phyloP scores from a whole-genome alignment of 1,140 invertebrate species.

The Ctenoplectra terminalis region DNA sequence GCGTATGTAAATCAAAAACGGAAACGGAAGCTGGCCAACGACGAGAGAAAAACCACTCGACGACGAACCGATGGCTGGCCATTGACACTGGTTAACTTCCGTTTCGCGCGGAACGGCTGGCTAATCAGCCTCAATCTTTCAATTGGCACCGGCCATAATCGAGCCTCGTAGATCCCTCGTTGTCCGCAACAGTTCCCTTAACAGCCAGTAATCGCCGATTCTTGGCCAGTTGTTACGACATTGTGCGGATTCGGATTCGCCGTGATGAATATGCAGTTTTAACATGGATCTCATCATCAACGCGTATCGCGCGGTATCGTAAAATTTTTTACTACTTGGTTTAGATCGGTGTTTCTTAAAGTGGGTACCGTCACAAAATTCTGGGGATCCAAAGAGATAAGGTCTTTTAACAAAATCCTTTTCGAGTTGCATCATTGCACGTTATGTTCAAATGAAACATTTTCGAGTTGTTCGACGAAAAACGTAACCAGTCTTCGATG shows the following conservation, averaged over 20 bases:
- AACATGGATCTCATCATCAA: no score
- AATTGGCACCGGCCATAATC: slow-evolving; percentile 49
- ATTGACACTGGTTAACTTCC: slow-evolving; percentile 62
- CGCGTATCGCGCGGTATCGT: no score
- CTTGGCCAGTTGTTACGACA: slow-evolving; percentile 17
- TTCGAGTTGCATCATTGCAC: no score
- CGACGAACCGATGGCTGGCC: slow-evolving; percentile 22
- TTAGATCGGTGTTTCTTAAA: no score
- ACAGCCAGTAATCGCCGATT: slow-evolving; percentile 45
- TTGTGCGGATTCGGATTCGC: background rate
- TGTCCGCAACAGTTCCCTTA: slow-evolving; percentile 17
- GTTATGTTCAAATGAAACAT: no score
- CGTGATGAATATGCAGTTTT: background rate
- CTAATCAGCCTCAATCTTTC: slow-evolving; percentile 63
- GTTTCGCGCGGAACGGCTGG: slow-evolving; percentile 30
- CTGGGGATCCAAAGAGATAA: no score
- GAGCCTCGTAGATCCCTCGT: slow-evolving; percentile 27
- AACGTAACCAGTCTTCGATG: no score
- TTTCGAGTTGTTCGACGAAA: no score
- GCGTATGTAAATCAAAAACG: background rate
- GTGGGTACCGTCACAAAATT: no score
- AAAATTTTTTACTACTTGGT: no score
- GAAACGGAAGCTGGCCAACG: slow-evolving; percentile 1
- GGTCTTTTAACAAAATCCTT: no score
- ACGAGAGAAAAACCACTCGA: slow-evolving; percentile 16